A percentile compares a stretch with the other conserved stretches of the same genome.
Conservation (phyloP, 2,797 vertebrate species). For the Microctenopoma lineatum region DNA sequence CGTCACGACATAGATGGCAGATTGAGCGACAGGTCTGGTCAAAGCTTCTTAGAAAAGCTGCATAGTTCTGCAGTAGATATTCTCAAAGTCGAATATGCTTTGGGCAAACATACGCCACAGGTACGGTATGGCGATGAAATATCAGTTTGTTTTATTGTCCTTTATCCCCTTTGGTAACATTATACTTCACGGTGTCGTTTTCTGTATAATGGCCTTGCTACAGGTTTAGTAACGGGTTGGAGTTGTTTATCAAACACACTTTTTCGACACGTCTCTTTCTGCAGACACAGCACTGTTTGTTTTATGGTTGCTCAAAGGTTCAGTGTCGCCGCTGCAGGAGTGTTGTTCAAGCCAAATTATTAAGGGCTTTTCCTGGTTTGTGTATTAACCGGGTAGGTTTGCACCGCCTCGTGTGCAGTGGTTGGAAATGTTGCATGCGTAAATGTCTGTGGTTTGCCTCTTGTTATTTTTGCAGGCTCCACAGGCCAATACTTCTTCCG, state of each 20-base stretch:
- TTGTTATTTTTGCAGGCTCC: conserved; percentile 58
- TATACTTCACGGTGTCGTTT: too few species aligned
- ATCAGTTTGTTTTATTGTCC: conserved; percentile 17
- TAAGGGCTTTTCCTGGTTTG: conserved; percentile 23
- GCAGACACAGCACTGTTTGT: conserved; percentile 2
- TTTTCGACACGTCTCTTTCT: conserved; percentile 4
- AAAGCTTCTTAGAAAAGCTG: conserved; percentile 26
- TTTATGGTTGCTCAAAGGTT: conserved; percentile 4
- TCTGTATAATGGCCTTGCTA: neutral
- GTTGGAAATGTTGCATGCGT: conserved; percentile 56
- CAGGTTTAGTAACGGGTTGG: neutral
- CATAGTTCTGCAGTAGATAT: neutral
- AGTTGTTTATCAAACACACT: neutral
- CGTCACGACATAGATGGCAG: conserved; percentile 52
- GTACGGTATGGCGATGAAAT: neutral
- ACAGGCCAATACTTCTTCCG: conserved; percentile 42
- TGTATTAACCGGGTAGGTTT: conserved; percentile 19
- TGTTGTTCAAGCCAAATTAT: conserved; percentile 8
- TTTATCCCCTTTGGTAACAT: neutral
- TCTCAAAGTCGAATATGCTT: conserved; percentile 4
- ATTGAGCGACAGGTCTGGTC: conserved; percentile 49
- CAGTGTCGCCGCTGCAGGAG: conserved; percentile 12
- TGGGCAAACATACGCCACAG: neutral
- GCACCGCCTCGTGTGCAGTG: conserved; percentile 48
- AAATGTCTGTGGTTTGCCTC: conserved; percentile 69